Evolutionary conservation across 1,140 invertebrate species (phyloP).

Genomic region (Globodera rostochiensis): DNA sequence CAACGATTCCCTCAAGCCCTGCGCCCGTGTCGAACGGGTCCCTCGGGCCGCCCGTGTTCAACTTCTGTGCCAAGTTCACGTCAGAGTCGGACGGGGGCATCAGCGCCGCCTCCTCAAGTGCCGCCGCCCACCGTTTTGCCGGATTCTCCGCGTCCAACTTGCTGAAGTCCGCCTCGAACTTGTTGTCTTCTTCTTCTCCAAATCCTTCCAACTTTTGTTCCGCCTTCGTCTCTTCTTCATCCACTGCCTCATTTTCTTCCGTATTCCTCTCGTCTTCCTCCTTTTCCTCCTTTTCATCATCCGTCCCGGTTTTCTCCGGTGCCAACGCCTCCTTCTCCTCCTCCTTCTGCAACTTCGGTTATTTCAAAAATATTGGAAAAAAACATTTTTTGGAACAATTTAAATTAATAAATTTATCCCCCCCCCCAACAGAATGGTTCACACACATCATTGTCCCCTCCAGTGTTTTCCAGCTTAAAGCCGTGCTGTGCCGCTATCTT

Average conservation of each 20-base stretch:
- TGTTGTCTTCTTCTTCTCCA: not conserved
- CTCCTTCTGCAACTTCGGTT: not conserved
- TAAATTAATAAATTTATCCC: not conserved
- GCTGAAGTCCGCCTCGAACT: conserved; percentile 2
- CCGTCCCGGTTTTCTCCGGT: too few species aligned
- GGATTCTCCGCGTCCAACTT: not conserved
- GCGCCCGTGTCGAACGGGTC: conserved; percentile 32
- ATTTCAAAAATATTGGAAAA: not conserved
- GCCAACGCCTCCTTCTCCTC: not conserved
- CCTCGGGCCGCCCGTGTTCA: not conserved
- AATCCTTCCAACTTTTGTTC: not conserved
- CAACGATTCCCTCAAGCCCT: not conserved
- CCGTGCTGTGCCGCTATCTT: conserved; percentile 53
- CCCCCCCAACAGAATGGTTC: not conserved
- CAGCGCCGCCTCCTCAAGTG: conserved; percentile 14
- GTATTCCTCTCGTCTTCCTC: not conserved
- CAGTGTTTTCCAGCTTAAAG: conserved; percentile 8
- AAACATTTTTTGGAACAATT: not conserved
- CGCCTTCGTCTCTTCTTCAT: not conserved
- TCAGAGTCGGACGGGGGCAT: conserved; percentile 39
- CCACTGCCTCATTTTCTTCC: not conserved
- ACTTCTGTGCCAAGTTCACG: conserved; percentile 17
- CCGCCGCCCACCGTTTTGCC: conserved; percentile 21
- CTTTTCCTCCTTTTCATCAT: not conserved
- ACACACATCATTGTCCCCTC: not conserved